Percentiles rank a stretch among this genome's conserved stretches.
phyloP scores from a whole-genome alignment of 2,797 vertebrate species.

The Buceros bicornis region DNA sequence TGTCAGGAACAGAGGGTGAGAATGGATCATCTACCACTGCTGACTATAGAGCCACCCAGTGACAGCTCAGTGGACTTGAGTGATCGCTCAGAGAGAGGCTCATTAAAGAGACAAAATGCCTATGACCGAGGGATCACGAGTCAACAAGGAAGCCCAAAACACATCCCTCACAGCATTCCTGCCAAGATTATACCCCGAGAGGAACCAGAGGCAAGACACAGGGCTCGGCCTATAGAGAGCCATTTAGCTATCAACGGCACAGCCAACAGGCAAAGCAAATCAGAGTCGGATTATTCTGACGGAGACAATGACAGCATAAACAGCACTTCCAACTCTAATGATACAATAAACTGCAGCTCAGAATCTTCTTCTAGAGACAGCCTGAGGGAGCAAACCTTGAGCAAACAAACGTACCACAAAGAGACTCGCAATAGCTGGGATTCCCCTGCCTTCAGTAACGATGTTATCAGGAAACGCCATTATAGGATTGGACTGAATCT shows the following conservation, averaged over 20 bases:
- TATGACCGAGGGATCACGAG: slow-evolving; percentile 85
- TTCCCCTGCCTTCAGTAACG: slow-evolving; percentile 96
- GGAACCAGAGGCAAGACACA: slow-evolving; percentile 88
- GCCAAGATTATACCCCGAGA: slow-evolving; percentile 87
- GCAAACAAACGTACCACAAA: slow-evolving; percentile 98
- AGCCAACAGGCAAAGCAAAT: slow-evolving; percentile 93
- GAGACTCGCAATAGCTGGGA: slow-evolving; percentile 99
- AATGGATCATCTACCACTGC: slow-evolving; percentile 90
- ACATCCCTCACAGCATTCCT: slow-evolving; percentile 84
- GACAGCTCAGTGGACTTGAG: slow-evolving; percentile 96
- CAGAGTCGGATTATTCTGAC: slow-evolving; percentile 96
- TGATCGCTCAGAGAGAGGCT: slow-evolving; percentile 92
- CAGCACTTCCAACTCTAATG: slow-evolving; percentile 98
- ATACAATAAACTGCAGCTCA: slow-evolving; percentile 98
- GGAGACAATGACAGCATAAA: slow-evolving; percentile 98
- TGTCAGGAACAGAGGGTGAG: slow-evolving; percentile 90
- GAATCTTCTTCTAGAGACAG: slow-evolving; percentile 96
- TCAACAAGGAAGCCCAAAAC: slow-evolving; percentile 92
- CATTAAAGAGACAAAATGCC: slow-evolving; percentile 88
- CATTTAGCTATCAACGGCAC: slow-evolving; percentile 95
- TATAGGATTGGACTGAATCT: slow-evolving; percentile 97
- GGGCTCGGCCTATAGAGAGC: slow-evolving; percentile 88
- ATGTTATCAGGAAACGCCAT: slow-evolving; percentile 95
- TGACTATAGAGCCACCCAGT: slow-evolving; percentile 95
- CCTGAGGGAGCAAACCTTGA: slow-evolving; percentile 94